Conservation (phyloP, 1,140 invertebrate genomes). For the Sinella curviseta region DNA sequence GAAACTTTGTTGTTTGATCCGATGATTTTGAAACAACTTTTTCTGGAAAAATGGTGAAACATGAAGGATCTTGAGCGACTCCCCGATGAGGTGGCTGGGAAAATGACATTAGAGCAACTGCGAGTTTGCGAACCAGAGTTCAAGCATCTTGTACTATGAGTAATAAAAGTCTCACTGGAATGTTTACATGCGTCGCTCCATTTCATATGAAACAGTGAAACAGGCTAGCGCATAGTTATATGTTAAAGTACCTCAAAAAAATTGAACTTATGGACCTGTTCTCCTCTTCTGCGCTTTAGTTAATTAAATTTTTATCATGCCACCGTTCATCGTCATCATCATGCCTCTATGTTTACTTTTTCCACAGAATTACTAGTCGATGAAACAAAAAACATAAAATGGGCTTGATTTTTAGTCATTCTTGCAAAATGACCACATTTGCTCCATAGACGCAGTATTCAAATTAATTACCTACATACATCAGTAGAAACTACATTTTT, state of each 20-base stretch:
- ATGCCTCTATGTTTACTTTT: background rate
- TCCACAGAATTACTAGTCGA: no score
- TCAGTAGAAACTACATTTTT: no score
- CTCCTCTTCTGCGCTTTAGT: no score
- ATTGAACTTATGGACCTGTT: background rate
- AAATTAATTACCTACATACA: no score
- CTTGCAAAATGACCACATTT: no score
- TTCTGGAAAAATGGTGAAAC: background rate
- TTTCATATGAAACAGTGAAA: no score
- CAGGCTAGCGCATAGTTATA: no score
- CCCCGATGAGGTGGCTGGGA: background rate
- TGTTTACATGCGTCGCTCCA: background rate
- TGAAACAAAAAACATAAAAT: no score
- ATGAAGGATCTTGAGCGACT: background rate
- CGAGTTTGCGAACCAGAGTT: background rate
- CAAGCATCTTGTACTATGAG: background rate
- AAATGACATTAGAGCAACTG: background rate
- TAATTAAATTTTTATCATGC: background rate
- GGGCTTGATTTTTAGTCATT: no score
- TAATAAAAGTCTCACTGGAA: background rate
- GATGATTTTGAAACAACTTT: no score
- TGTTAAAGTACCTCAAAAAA: background rate
- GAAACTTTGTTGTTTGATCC: no score
- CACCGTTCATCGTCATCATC: background rate
- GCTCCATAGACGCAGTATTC: background rate